Evolutionary conservation across 2,113 vertebrate genomes (phyloP).

Genomic region (Nyctibius bracteatus): DNA sequence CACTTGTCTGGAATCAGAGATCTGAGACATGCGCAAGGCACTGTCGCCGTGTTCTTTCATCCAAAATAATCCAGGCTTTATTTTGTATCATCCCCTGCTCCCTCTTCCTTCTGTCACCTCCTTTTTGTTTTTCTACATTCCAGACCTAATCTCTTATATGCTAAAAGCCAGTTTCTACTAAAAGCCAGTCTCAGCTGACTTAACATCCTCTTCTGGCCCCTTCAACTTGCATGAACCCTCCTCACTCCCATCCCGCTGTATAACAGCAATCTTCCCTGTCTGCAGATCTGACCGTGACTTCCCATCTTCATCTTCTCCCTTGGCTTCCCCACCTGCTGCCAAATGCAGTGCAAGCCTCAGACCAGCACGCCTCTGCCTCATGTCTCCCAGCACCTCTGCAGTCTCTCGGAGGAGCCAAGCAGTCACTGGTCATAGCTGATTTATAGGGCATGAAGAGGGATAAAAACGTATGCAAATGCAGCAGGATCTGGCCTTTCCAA

Average conservation of each 20-base stretch:
- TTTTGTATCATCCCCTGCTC: not conserved
- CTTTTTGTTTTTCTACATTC: not conserved
- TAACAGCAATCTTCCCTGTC: not conserved
- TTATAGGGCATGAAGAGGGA: not conserved
- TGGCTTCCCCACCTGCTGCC: not conserved
- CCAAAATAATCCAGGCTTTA: not conserved
- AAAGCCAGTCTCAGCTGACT: not conserved
- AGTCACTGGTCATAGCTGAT: not conserved
- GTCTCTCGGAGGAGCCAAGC: not conserved
- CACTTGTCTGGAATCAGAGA: not conserved
- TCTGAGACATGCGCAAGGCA: not conserved
- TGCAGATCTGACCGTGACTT: not conserved
- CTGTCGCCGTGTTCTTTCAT: not conserved
- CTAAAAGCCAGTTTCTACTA: not conserved
- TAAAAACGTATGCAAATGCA: not conserved
- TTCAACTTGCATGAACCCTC: not conserved
- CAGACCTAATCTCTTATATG: not conserved
- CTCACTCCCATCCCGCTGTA: not conserved
- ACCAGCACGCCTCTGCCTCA: not conserved
- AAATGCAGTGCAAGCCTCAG: not conserved
- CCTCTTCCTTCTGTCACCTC: not conserved
- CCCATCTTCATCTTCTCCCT: not conserved
- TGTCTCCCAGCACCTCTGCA: not conserved
- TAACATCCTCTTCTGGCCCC: not conserved
- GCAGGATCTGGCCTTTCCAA: not conserved